Base-by-base conservation (phyloP, 1,140 invertebrate genomes). In the Diorhabda elongata region DNA sequence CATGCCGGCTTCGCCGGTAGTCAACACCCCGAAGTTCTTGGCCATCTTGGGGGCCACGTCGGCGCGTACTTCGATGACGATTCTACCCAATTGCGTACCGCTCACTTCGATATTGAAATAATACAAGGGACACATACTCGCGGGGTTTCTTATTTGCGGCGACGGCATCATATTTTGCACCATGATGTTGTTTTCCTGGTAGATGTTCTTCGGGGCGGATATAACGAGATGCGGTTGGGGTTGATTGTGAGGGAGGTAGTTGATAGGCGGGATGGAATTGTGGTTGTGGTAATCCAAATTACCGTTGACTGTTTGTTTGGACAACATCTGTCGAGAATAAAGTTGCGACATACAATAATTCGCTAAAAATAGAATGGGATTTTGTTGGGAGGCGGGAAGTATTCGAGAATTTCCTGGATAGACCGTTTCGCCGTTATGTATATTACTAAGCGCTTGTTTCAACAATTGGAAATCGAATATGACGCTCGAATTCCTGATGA, bases 11-110 rank as follows among this genome's bases (percentile, higher is more conserved):
- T 94, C 92, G 2, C 93, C 92, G 0, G 90, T 92, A 7, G 91
- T 87, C 3, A 97, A 82, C 2, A 90, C 85, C 69, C 88, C 86
- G 81, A 97, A 97, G 81, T 97, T 97, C 78, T 93, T 92, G 42
- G 92, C 90, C 87, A 97, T 97, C 77, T 91, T 93, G 3, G 95
- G 95, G 3, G 93, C 93, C 4, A 89, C 88, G 81, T 96, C 92
- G 5, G 88, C 88, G 71, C 92, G 87, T 5, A 95, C 89, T 83
- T 97, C 92, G 71, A 95, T 90, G 3, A 95, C 86, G 63, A 95
- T 87, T 11, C 92, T 84, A 1, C 92, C 93, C 67, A 88, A 85
- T 0, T 86, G 85, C 26, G 85, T 80, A 8, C 89, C 88, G 77
- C 91, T 90, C 9, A 91, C 87, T 73, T 92, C 91, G 69, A 93